Evolutionary conservation across 2,888 invertebrate genomes (phyloP), one percentile per base, ranked within the genome.

Genomic region (Malthinus seriepunctatus): DNA sequence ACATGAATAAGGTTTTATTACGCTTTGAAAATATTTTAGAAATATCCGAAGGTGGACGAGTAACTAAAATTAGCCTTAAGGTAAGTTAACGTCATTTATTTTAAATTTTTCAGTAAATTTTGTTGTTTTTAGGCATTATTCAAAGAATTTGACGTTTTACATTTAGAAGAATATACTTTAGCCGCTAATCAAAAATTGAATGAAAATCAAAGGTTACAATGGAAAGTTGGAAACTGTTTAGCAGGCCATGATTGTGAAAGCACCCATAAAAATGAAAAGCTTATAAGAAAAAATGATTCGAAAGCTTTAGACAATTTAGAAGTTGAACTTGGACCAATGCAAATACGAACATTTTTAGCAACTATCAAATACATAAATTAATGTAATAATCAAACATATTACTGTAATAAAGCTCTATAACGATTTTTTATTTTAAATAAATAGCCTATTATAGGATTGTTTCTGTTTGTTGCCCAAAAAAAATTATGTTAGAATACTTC

Each of bases 21-120:
- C 82, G 93, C 12, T 75, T 94, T 0, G 94, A 94, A 69, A 90
- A 94, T 73, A 82, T 88, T 63, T 81, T 88, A 48, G 88, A 88
- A 64, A 79, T 79, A 11, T 78, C 79, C 0, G 91, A 92, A 49
- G 83, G 86, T 64, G 69, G 76, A 0, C 74, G 79, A 0, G 77
- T 80, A 0, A 79, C 81, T 0, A 77, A 79, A 46, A 73, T 89
- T 0, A 80, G 88, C 73, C 70, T 89, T 7, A 38, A 53, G 4
- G 60, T 60, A 59, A 60, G 11, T n/a, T n/a, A n/a, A n/a, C n/a
- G n/a, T n/a, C n/a, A n/a, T n/a, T n/a, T n/a, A n/a, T n/a, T n/a
- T n/a, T n/a, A n/a, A n/a, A n/a, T n/a, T n/a, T n/a, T n/a, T n/a
- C n/a, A n/a, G n/a, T n/a, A n/a, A n/a, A n/a, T n/a, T n/a, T n/a